Percentiles rank a stretch among this genome's conserved stretches.
phyloP scores from a whole-genome alignment of 1,140 invertebrate species.

The Dendroctonus valens region DNA sequence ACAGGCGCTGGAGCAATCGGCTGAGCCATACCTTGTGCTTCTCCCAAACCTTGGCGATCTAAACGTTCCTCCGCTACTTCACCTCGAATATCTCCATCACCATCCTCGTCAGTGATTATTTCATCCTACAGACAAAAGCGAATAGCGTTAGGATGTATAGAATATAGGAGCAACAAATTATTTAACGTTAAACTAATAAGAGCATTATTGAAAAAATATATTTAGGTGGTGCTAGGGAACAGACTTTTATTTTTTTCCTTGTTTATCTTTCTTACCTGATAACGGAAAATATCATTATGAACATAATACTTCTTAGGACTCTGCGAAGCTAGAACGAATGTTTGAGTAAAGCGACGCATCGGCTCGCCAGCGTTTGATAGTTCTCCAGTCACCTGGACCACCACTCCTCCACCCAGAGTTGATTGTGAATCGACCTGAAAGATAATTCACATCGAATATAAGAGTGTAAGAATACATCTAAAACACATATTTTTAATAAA shows the following conservation, averaged over 20 bases:
- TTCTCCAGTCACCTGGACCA: constrained; percentile 96
- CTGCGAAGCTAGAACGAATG: constrained; percentile 93
- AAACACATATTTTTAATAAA: too few species aligned
- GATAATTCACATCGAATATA: background rate
- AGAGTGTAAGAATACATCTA: too few species aligned
- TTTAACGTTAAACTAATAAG: background rate
- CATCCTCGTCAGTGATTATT: constrained; percentile 76
- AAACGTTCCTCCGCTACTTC: constrained; percentile 65
- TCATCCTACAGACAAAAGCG: constrained; percentile 58
- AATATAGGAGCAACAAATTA: background rate
- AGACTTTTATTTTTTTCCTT: constrained; percentile 4
- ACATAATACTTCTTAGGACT: constrained; percentile 97
- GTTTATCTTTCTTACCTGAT: constrained; percentile 64
- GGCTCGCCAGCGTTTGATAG: constrained; percentile 93
- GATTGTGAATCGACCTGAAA: constrained; percentile 76
- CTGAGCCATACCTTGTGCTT: constrained; percentile 18
- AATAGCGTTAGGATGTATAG: too few species aligned
- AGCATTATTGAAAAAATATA: too few species aligned
- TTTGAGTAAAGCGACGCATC: constrained; percentile 96
- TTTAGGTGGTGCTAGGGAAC: background rate
- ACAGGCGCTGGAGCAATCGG: constrained; percentile 41
- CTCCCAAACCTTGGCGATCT: constrained; percentile 39
- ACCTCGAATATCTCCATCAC: constrained; percentile 57
- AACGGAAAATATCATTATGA: constrained; percentile 97
- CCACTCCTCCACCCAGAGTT: constrained; percentile 90